Conservation (phyloP, 1,140 invertebrate genomes). For the Pachyrhynchus sulphureomaculatus region DNA sequence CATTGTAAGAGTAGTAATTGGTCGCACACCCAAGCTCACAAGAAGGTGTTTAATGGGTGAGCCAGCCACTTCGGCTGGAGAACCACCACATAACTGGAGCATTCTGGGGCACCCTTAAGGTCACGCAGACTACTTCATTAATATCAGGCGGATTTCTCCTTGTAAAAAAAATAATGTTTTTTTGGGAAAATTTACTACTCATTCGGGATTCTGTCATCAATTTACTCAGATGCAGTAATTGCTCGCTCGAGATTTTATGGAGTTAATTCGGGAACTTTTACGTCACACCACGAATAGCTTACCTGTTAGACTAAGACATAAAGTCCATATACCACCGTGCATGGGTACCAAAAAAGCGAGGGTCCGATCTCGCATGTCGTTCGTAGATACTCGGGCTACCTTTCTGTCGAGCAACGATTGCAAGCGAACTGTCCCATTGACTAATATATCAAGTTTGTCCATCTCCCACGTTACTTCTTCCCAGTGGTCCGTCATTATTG, state of each 20-base stretch:
- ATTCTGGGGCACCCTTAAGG: no score
- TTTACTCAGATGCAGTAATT: no score
- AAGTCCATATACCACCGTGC: conserved; percentile 84
- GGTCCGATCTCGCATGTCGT: conserved; percentile 35
- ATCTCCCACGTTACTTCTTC: conserved; percentile 78
- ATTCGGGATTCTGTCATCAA: no score
- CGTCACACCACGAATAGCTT: no score
- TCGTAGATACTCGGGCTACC: conserved; percentile 57
- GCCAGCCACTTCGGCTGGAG: no score
- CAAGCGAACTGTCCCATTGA: conserved; percentile 58
- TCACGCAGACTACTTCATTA: no score
- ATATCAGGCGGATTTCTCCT: neutral
- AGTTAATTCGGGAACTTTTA: no score
- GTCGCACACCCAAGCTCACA: no score
- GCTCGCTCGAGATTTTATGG: no score
- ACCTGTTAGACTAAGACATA: conserved; percentile 77
- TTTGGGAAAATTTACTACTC: no score
- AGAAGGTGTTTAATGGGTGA: neutral
- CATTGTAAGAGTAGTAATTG: no score
- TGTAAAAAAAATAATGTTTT: neutral
- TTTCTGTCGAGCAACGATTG: conserved; percentile 67
- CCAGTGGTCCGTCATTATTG: conserved; percentile 86
- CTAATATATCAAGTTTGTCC: conserved; percentile 54
- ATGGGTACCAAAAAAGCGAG: conserved; percentile 76
- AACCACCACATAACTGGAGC: no score